Base-by-base conservation (phyloP, 35 echinoderm and acorn worm genomes). In the Holothuria glaberrima region DNA sequence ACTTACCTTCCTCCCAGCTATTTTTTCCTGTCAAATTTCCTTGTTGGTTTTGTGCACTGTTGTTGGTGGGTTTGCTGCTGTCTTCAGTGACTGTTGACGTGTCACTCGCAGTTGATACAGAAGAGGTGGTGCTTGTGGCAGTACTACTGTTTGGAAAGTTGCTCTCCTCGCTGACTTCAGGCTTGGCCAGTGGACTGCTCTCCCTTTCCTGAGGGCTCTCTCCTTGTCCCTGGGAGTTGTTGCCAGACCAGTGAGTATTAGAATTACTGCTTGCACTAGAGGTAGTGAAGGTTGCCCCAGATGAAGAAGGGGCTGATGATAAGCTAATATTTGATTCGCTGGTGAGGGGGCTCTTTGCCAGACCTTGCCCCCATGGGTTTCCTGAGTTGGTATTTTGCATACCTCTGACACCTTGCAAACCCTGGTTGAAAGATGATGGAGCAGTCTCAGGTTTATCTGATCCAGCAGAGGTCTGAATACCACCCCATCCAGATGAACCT, bases 331-430 rank as follows among this genome's bases (percentile, higher is more conserved):
- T 78, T 7, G 74, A 48, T 19, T 78, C 38, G 50, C 74, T 78
- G 38, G 74, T 78, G 44, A 52, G 44, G 21, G 74, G 74, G 41
- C 19, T 48, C 25, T 78, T 78, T 19, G 74, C 44, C 20, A 36
- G 29, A 50, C 74, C 74, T 78, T 48, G 80, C n/a, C 59, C 80
- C 80, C 80, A 84, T 61, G 80, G 59, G 57, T 84, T 84, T 61
- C 80, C 80, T 84, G 80, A 84, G 80, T 30, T 61, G 31, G 16
- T 48, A 78, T 54, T 84, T 57, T 84, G 80, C 80, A 84, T 84
- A 63, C 80, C 80, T 30, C 57, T 56, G 33, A 61, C 80, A 82
- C 36, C 54, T 59, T 84, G 80, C 52, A 84, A 64, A 31, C 80
- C 57, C 46, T 60, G 80, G 46, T 84, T 84, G 29, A 84, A 84